Evolutionary conservation across 2,113 vertebrate species (phyloP).

Genomic region (Pagrus major): DNA sequence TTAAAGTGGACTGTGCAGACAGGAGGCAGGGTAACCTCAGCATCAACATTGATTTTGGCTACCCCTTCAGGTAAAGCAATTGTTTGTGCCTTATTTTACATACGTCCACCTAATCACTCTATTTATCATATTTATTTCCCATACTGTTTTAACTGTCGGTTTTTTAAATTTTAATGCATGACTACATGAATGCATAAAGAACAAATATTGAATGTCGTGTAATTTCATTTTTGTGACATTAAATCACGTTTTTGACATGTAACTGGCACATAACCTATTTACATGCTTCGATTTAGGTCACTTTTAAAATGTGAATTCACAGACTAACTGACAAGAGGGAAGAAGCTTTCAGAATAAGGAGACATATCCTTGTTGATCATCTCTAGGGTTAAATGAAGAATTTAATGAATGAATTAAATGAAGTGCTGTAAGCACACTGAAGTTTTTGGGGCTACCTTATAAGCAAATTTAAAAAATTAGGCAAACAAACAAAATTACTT

Average conservation of each 20-base stretch:
- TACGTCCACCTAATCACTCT: too few relatives aligned
- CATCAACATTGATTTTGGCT: conserved; percentile 92
- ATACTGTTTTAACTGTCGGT: neutral
- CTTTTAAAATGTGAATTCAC: neutral
- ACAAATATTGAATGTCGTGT: neutral
- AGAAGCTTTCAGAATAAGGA: neutral
- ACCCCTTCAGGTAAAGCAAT: conserved; percentile 93
- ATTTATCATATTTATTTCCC: neutral
- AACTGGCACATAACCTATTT: too few relatives aligned
- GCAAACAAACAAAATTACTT: too few relatives aligned
- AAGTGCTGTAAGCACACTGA: too few relatives aligned
- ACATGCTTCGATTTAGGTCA: neutral
- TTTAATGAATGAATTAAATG: too few relatives aligned
- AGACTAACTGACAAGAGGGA: neutral
- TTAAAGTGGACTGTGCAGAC: conserved; percentile 96
- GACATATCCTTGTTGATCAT: neutral
- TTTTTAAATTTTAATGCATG: neutral
- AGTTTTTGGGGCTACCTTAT: too few relatives aligned
- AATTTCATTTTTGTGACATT: too few relatives aligned
- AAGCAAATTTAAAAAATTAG: too few relatives aligned
- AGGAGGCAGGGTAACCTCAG: conserved; percentile 92
- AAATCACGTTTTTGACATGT: too few relatives aligned
- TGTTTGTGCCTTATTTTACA: neutral
- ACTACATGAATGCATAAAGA: neutral
- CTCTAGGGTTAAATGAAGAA: too few relatives aligned